Percentiles rank a stretch among this genome's conserved stretches.
Conservation (phyloP, 2,113 vertebrate species). For the Mustela lutreola region DNA sequence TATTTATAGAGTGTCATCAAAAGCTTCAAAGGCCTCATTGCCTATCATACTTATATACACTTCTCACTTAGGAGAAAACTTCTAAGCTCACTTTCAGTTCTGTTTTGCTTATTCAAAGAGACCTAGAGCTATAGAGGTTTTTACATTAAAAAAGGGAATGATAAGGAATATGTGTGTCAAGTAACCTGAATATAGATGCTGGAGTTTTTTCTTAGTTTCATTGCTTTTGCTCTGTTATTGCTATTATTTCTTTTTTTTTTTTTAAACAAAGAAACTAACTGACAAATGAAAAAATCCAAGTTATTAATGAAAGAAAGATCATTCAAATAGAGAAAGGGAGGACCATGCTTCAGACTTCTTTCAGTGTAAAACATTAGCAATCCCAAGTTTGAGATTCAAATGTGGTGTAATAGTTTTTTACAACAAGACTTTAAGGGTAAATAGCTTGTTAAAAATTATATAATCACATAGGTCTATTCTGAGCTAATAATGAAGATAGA, state of each 20-base stretch:
- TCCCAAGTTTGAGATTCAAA: not conserved
- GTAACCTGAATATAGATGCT: not conserved
- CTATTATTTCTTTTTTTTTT: not conserved
- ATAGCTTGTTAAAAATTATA: not conserved
- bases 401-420: not conserved
- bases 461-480: not conserved
- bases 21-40: not conserved
- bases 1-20: not conserved
- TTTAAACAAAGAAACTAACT: not conserved
- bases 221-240: not conserved
- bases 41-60: not conserved
- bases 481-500: not conserved
- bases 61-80: not conserved
- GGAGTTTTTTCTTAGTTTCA: not conserved
- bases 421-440: not conserved
- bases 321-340: not conserved
- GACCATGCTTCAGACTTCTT: not conserved
- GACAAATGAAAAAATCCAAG: not conserved
- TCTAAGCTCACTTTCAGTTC: not conserved
- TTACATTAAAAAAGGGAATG: not conserved
- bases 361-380: not conserved
- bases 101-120: not conserved
- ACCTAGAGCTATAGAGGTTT: not conserved
- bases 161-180: not conserved
- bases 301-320: not conserved